A percentile compares a stretch with the other conserved stretches of the same genome.
phyloP scores from a whole-genome alignment of 2,797 vertebrate species.

The Rachycentron canadum region DNA sequence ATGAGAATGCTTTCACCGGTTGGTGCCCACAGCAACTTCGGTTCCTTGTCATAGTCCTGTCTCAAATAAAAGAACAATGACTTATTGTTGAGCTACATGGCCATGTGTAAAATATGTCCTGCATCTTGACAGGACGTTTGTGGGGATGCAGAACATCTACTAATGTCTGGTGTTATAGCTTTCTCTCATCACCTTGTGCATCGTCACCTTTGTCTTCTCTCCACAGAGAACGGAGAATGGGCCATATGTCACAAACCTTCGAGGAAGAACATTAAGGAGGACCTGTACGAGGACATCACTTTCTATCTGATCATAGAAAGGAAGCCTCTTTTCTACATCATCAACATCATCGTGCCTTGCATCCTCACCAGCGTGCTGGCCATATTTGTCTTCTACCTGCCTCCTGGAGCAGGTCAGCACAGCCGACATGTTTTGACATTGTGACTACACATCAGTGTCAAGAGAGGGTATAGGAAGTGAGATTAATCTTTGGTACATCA shows the following conservation, averaged over 20 bases:
- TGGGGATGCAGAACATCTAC: not conserved
- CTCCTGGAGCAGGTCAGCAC: slow-evolving; percentile 91
- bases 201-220: not conserved
- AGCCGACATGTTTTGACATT: slow-evolving; percentile 20
- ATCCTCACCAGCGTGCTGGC: slow-evolving; percentile 92
- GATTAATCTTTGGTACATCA: not conserved
- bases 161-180: not conserved
- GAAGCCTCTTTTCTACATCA: slow-evolving; percentile 93
- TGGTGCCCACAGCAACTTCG: slow-evolving; percentile 21
- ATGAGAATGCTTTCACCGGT: slow-evolving; percentile 91
- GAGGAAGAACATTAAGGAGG: slow-evolving; percentile 85
- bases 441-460: slow-evolving; percentile 37
- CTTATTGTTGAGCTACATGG: not conserved
- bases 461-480: slow-evolving; percentile 1
- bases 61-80: not conserved
- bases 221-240: slow-evolving; percentile 92
- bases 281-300: slow-evolving; percentile 88
- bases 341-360: slow-evolving; percentile 94
- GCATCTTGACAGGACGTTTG: not conserved
- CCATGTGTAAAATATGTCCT: not conserved
- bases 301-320: slow-evolving; percentile 94
- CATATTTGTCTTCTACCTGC: slow-evolving; percentile 95
- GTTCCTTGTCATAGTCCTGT: not conserved
- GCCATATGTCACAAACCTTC: slow-evolving; percentile 90
- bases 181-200: not conserved